phyloP scores from a whole-genome alignment of 2,888 invertebrate genomes.

The Dicycla oo region DNA sequence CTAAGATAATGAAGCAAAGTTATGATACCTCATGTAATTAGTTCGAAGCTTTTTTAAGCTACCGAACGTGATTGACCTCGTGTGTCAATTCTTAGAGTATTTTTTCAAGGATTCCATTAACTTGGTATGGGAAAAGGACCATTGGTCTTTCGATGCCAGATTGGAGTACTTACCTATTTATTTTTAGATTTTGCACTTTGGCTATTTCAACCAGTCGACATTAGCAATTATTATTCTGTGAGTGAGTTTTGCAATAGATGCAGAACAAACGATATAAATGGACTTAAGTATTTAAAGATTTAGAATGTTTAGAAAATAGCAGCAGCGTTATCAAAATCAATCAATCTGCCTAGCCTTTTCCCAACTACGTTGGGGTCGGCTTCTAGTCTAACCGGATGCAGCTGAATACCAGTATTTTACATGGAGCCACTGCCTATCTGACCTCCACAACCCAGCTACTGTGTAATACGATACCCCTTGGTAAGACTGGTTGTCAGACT shows the following conservation, averaged over 20 bases:
- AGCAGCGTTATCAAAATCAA: not conserved
- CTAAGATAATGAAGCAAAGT: slow-evolving; percentile 74
- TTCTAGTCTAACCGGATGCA: too few species aligned
- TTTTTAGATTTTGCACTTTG: not conserved
- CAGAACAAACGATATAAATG: not conserved
- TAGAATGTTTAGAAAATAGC: not conserved
- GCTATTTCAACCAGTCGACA: not conserved
- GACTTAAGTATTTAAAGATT: not conserved
- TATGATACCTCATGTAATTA: slow-evolving; percentile 82
- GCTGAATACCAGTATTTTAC: too few species aligned
- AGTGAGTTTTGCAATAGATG: not conserved
- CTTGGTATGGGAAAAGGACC: slow-evolving; percentile 65
- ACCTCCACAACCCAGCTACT: too few species aligned
- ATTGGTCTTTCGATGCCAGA: slow-evolving; percentile 32
- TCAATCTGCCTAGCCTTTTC: too few species aligned
- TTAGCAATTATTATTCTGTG: not conserved
- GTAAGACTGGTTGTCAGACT: too few species aligned
- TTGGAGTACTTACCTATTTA: not conserved
- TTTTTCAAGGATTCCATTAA: slow-evolving; percentile 79
- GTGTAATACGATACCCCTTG: too few species aligned
- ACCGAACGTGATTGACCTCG: slow-evolving; percentile 80
- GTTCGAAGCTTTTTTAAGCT: slow-evolving; percentile 70
- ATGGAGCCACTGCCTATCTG: too few species aligned
- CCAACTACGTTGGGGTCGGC: too few species aligned
- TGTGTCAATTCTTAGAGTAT: slow-evolving; percentile 74